Conservation (phyloP, 2,888 invertebrate genomes). For the Melanostoma scalare region DNA sequence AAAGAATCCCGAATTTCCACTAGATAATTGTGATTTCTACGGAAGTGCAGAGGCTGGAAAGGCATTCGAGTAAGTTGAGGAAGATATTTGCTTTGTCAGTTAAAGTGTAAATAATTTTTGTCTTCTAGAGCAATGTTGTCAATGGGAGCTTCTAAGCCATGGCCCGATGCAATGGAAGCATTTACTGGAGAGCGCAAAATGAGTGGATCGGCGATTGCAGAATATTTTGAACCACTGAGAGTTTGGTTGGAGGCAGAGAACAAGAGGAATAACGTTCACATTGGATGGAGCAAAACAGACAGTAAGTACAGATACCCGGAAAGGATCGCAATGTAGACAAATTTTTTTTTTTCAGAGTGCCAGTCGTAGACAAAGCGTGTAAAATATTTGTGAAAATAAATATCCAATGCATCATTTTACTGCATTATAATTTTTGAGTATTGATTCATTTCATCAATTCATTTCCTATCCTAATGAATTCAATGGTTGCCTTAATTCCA, state of each 20-base stretch:
- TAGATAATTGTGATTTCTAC: constrained; percentile 94
- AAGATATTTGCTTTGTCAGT: not conserved
- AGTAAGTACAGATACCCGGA: constrained; percentile 76
- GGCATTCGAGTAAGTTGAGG: constrained; percentile 84
- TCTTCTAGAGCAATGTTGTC: constrained; percentile 85
- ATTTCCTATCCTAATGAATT: too few species aligned
- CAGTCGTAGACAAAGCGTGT: not conserved
- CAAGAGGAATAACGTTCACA: constrained; percentile 85
- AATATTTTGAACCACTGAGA: constrained; percentile 90
- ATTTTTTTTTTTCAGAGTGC: constrained; percentile 4
- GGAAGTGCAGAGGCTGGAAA: constrained; percentile 90
- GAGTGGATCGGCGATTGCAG: constrained; percentile 89
- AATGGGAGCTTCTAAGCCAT: constrained; percentile 89
- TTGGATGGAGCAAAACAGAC: constrained; percentile 85
- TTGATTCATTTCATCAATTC: not conserved
- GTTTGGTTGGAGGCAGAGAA: constrained; percentile 90
- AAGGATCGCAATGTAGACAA: not conserved
- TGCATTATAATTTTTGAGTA: too few species aligned
- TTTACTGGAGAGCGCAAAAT: constrained; percentile 90
- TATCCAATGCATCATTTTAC: too few species aligned
- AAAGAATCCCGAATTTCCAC: constrained; percentile 85
- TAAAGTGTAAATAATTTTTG: constrained; percentile 78
- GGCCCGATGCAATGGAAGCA: constrained; percentile 93
- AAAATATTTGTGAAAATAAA: not conserved
- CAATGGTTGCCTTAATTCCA: too few species aligned